Evolutionary conservation across 2,888 invertebrate species (phyloP), one percentile per base, ranked within the genome.

Genomic region (Subacronicta megacephala): DNA sequence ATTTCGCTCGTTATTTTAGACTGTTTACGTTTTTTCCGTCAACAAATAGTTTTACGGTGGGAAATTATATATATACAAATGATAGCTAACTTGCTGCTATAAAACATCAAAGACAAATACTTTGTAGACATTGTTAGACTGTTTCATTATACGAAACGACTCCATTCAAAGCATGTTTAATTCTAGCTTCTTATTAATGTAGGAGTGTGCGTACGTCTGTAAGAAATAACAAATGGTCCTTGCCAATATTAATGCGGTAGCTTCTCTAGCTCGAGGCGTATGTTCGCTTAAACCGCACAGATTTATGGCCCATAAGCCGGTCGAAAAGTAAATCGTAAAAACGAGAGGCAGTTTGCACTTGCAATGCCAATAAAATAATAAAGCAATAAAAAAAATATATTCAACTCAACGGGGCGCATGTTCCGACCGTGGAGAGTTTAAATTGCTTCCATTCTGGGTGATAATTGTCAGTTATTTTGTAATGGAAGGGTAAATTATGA

Each of bases 341-440:
- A 87, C 83, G 80, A 84, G 85, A 86, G 85, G 86, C 88, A 84
- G 83, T 85, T 85, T 82, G 82, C 83, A 84, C 80, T 87, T 84
- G 88, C 88, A 87, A 83, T 84, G 81, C 84, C 85, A 88, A 90
- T 91, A 89, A 85, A 89, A 90, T 90, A 88, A 92, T 92, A 90
- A 88, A 87, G 84, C 79, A 86, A 88, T 90, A 88, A 88, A 89
- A 23, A 86, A 85, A 83, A 81, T 82, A 85, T 81, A 85, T 83
- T 78, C 71, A 74, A 78, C 83, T 81, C 85, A 76, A 81, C 84
- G 78, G 86, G 85, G 82, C 80, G 88, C 83, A 84, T 82, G 82
- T 78, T 82, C 74, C 76, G 62, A 80, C 67, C 73, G 76, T 74
- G 78, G 80, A 84, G 83, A 84, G 82, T 74, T 81, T 82, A 84